phyloP scores from a whole-genome alignment of 2,888 invertebrate species.

The Ptilodon capucinus region DNA sequence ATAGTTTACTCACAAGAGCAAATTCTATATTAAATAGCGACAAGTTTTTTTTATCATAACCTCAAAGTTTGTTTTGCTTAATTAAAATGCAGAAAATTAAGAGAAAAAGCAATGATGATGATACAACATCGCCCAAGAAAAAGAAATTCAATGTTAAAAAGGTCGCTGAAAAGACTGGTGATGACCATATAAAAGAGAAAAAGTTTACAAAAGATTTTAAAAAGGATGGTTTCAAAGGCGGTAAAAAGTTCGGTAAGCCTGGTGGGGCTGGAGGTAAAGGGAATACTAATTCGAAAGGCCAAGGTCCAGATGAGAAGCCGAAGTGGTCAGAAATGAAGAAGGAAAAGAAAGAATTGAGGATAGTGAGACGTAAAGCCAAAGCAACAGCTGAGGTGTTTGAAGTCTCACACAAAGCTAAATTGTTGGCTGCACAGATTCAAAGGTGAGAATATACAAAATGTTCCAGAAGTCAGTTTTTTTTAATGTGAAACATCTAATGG shows the following conservation, averaged over 20 bases:
- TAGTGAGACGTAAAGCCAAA: conserved; percentile 85
- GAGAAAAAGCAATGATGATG: conserved; percentile 53
- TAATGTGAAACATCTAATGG: too few species aligned
- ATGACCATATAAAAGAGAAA: conserved; percentile 16
- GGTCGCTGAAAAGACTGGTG: conserved; percentile 13
- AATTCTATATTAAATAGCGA: neutral
- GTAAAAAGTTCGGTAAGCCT: conserved; percentile 32
- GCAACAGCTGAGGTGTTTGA: conserved; percentile 72
- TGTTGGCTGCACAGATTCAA: conserved; percentile 72
- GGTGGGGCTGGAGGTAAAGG: conserved; percentile 29
- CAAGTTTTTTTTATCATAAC: neutral
- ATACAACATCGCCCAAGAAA: conserved; percentile 47
- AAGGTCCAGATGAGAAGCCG: conserved; percentile 66
- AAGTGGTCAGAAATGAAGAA: conserved; percentile 90
- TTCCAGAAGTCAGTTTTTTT: too few species aligned
- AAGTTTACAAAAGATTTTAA: conserved; percentile 22
- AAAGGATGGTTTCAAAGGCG: conserved; percentile 24
- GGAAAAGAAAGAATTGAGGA: conserved; percentile 87
- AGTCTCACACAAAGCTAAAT: conserved; percentile 71
- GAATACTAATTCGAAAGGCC: conserved; percentile 48
- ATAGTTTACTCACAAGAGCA: neutral
- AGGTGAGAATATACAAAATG: conserved; percentile 50
- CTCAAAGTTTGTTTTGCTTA: neutral
- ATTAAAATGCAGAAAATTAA: conserved; percentile 66
- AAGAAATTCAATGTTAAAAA: conserved; percentile 52